Base-by-base conservation (phyloP, 2,888 invertebrate species). In the Metacarcinus magister region DNA sequence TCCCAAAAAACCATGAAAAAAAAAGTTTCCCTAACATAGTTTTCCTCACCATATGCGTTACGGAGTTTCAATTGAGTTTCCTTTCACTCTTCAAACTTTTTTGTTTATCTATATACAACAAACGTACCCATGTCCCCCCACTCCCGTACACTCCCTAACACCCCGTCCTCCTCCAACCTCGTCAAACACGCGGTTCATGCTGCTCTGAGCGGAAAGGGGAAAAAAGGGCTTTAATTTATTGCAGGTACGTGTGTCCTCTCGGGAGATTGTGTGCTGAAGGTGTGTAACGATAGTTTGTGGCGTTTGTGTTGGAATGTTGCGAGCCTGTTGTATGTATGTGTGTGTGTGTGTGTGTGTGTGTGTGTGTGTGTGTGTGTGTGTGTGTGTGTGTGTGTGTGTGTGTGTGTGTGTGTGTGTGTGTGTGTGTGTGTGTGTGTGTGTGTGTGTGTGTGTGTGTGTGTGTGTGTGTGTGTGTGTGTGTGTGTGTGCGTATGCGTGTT, bases 401-500 rank as follows among this genome's bases (percentile, higher is more conserved):
- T 67, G 67, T 67, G 67, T 67, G 67, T 60, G 60, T 60, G 60
- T 60, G 60, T 60, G 60, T 60, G 60, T 60, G 60, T 60, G 60
- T 60, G 60, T 60, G 60, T 60, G 60, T 60, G 60, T 60, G 60
- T 67, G 67, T 67, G 67, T 67, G 67, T 67, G 67, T 67, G 67
- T 67, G 67, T 67, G 67, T 67, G 67, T 67, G 67, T 67, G 67
- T 67, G 67, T 67, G 67, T 67, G 67, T 67, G 67, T 67, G 67
- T 67, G 67, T 67, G 67, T 67, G 67, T 67, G 67, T 23, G 67
- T 23, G 67, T 67, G 67, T 16, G 19, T 48, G 48, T 48, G 48
- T 48, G 48, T 48, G 48, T 48, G 48, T 48, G 48, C 13, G 48
- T 48, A 13, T 48, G 48, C 13, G 48, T 48, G 48, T 48, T 5